Evolutionary conservation across 1,140 invertebrate species (phyloP), one percentile per base, ranked within the genome.

Genomic region (Lasaia peninsularis): DNA sequence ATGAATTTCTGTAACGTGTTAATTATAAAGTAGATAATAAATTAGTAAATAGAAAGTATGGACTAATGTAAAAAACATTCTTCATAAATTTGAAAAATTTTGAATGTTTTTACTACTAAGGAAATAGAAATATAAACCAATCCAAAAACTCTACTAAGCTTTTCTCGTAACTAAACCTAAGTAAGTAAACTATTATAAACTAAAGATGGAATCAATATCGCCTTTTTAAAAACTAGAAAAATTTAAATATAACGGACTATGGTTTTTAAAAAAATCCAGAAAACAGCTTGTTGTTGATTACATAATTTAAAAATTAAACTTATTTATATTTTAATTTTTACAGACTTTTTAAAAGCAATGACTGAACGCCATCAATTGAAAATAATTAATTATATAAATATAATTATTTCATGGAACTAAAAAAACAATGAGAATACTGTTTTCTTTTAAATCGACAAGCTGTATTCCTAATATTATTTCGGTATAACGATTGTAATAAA

Each of bases 81-180:
- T 20, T 44, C 18, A 44, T 44, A 44, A 44, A 44, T 20, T 44
- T 44, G 16, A 20, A 44, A 44, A 44, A 44, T 44, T 44, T 44
- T 20, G 40, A 44, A 20, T 18, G 4, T 44, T 44, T 3, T 44
- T 18, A 44, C 40, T 44, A 44, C 40, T 21, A 44, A 44, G 40
- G 18, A 44, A 44, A 18, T 11, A 44, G 40, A 44, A 44, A 44
- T 20, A 44, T 16, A 44, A 20, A 44, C 40, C 40, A 44, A 44
- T 44, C 35, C 40, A 44, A 44, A 44, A 44, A 20, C 24, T 44
- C 40, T 44, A 44, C 40, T 9, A 44, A 44, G 40, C 40, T 44
- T 44, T 20, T 44, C 6, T n/a, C 14, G 7, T 44, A 44, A 44
- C 40, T 44, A 44, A 18, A 44, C 40, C 16, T 44, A 44, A 20